These are phyloP conservation scores for Trachops cirrhosus DNA, from an alignment of 2,797 vertebrate genomes.

Conservation along the genomic window DNA sequence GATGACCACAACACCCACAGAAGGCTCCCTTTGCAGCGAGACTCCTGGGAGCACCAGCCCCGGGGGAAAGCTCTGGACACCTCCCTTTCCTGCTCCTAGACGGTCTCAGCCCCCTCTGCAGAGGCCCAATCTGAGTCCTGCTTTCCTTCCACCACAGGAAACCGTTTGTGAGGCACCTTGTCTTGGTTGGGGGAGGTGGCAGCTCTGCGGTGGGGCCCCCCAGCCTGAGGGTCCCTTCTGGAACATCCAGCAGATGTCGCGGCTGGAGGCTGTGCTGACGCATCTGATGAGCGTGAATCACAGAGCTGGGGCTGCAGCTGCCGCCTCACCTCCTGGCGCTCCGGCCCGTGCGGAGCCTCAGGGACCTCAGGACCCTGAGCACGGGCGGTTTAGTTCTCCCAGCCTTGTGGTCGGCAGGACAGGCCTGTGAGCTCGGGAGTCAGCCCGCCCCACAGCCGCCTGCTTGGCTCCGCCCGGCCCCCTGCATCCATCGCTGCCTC, in stretches of 20 bases:
- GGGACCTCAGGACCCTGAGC: not conserved
- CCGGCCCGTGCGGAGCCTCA: not conserved
- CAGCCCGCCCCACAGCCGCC: not conserved
- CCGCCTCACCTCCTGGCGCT: not conserved
- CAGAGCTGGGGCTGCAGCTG: not conserved
- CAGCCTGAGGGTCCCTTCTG: not conserved
- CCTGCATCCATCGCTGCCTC: not conserved
- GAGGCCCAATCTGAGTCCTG: not conserved
- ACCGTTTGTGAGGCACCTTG: not conserved
- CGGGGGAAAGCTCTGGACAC: not conserved
- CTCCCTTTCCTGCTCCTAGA: not conserved
- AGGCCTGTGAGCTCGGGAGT: not conserved
- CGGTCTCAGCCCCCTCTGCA: not conserved
- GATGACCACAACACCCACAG: not conserved
- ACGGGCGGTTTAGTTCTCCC: not conserved
- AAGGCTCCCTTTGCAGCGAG: not conserved
- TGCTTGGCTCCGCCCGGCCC: not conserved
- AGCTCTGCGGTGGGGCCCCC: not conserved
- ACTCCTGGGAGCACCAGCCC: not conserved
- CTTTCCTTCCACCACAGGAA: not conserved
- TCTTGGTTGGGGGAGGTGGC: not conserved
- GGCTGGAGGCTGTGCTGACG: not conserved
- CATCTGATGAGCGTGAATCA: not conserved
- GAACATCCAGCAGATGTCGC: not conserved
- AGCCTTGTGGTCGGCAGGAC: not conserved